These are phyloP conservation scores for Pandion haliaetus DNA, from an alignment of 2,113 vertebrate genomes.

Conservation along the genomic window DNA sequence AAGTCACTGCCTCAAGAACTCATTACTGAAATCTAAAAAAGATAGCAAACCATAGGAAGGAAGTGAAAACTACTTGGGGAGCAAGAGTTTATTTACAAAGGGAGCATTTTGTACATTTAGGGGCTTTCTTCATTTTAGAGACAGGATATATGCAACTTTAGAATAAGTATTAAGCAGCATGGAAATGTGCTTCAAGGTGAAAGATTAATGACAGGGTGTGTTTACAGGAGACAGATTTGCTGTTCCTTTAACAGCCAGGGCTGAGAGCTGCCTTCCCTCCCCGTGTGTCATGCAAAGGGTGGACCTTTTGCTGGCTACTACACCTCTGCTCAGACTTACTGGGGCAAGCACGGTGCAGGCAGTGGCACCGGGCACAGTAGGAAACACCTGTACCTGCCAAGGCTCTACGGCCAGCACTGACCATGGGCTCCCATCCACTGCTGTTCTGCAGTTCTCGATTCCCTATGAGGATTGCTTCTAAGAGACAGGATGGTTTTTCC, in stretches of 20 bases:
- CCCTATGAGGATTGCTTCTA: not conserved
- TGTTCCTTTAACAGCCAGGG: constrained; percentile 18
- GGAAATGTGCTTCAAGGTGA: not conserved
- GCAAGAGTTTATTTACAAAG: not conserved
- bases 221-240: not conserved
- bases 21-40: not conserved
- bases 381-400: not conserved
- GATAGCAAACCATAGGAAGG: not conserved
- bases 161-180: not conserved
- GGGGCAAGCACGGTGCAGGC: not conserved
- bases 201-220: not conserved
- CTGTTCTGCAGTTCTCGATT: not conserved
- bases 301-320: not conserved
- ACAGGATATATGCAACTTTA: not conserved
- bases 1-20: not conserved
- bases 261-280: not conserved
- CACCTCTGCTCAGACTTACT: not conserved
- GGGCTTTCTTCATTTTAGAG: not conserved
- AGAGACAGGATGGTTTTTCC: not conserved
- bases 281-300: not conserved
- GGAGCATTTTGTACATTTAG: not conserved
- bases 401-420: not conserved
- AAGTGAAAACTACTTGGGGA: not conserved
- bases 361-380: rapidly evolving
- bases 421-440: not conserved